A percentile compares a stretch with the other conserved stretches of the same genome.
These are phyloP conservation scores for Deroptyus accipitrinus DNA, from an alignment of 2,113 vertebrate genomes.

Conservation along the genomic window DNA sequence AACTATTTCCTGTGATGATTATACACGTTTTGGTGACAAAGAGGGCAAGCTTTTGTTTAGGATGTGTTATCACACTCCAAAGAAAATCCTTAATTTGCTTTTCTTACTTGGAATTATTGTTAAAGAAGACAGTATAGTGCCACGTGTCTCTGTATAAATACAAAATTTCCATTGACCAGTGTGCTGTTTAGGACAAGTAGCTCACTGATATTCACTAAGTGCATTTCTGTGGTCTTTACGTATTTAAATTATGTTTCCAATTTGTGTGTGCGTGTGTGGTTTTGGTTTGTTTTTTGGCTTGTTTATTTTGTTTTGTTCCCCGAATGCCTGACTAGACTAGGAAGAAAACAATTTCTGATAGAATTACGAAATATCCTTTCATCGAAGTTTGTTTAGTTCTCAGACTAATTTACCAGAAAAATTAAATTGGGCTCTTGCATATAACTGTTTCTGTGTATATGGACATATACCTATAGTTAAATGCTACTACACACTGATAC, in stretches of 20 bases:
- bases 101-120: background rate
- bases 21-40: slow-evolving; percentile 1
- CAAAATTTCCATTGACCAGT: background rate
- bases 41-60: background rate
- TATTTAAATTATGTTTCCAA: background rate
- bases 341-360: background rate
- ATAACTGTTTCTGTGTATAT: too few relatives aligned
- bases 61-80: background rate
- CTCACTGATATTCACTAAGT: background rate
- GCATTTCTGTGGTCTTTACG: background rate
- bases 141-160: background rate
- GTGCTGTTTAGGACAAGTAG: background rate
- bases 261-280: too few relatives aligned
- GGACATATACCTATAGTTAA: background rate
- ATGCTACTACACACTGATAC: background rate
- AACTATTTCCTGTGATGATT: background rate
- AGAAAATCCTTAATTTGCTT: background rate
- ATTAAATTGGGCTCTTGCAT: background rate
- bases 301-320: background rate
- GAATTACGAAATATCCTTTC: background rate
- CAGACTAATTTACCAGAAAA: background rate
- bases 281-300: background rate
- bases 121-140: background rate
- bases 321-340: background rate
- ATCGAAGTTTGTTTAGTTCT: background rate